A percentile compares a stretch with the other conserved stretches of the same genome.
Conservation (phyloP, 2,888 invertebrate species). For the Hydroisotoma schaefferi region DNA sequence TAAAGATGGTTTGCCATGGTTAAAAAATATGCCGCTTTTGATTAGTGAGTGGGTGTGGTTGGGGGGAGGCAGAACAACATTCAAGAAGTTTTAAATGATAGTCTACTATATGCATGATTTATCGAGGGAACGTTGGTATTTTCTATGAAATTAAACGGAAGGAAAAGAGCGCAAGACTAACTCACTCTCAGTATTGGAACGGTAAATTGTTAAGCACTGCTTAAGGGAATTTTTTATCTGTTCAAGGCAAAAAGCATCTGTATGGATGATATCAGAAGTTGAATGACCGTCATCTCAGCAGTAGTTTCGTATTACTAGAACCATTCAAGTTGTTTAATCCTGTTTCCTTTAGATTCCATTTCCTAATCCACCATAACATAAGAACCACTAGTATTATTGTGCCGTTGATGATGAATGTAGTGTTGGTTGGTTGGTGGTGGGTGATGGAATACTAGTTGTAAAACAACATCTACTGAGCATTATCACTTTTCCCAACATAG, state of each 20-base stretch:
- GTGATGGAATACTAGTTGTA: not conserved
- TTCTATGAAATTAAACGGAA: too few species aligned
- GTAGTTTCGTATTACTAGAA: too few species aligned
- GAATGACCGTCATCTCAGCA: slow-evolving; percentile 47
- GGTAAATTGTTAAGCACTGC: slow-evolving; percentile 34
- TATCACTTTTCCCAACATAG: slow-evolving; percentile 6
- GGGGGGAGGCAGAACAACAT: too few species aligned
- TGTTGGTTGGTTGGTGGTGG: not conserved
- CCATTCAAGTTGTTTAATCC: slow-evolving; percentile 40
- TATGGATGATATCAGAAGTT: slow-evolving; percentile 32
- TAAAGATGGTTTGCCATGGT: too few species aligned
- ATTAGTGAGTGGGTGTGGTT: too few species aligned
- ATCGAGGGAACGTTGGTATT: too few species aligned
- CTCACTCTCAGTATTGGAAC: slow-evolving; percentile 29
- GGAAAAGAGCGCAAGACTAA: not conserved
- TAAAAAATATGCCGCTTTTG: too few species aligned
- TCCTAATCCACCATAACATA: slow-evolving; percentile 29
- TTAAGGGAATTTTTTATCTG: slow-evolving; percentile 19
- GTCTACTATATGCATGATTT: too few species aligned
- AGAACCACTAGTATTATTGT: too few species aligned
- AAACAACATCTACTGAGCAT: not conserved
- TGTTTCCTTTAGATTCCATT: slow-evolving; percentile 41
- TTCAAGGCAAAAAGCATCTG: slow-evolving; percentile 28
- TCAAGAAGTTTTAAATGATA: too few species aligned
- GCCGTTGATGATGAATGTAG: not conserved